phyloP scores from a whole-genome alignment of 2,888 invertebrate species.

The Folsomia candida region DNA sequence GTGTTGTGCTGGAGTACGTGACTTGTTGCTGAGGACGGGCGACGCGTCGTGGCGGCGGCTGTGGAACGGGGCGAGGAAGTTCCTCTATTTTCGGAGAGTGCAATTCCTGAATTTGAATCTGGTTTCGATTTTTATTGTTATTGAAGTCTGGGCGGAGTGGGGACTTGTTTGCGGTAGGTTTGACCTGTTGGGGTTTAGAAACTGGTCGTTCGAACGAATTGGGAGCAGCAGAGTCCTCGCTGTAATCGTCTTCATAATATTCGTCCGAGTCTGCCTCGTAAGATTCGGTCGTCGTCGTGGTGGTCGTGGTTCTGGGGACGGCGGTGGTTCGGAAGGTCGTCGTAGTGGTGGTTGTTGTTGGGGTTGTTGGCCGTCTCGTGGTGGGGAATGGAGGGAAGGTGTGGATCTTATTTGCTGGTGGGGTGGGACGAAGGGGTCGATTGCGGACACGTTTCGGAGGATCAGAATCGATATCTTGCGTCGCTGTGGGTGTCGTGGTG shows the following conservation, averaged over 20 bases:
- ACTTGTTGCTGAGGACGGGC: not conserved
- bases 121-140: not conserved
- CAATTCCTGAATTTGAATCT: not conserved
- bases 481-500: conserved; percentile 4
- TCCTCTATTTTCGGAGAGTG: no score
- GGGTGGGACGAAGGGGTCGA: conserved; percentile 5
- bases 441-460: conserved; percentile 10
- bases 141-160: not conserved
- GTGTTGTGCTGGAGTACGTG: not conserved
- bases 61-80: no score
- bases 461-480: not conserved
- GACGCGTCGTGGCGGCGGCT: conserved; percentile 1
- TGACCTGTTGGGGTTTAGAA: not conserved
- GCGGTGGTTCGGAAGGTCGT: conserved; percentile 24
- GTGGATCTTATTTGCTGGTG: not conserved
- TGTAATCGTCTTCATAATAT: not conserved
- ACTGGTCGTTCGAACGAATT: not conserved
- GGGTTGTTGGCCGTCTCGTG: conserved; percentile 13
- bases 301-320: conserved; percentile 3
- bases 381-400: not conserved
- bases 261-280: conserved; percentile 11
- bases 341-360: conserved; percentile 22
- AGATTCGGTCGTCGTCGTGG: conserved; percentile 12
- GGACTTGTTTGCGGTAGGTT: not conserved
- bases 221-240: no score